These are phyloP conservation scores for Steinernema scapterisci DNA, from an alignment of 2,888 invertebrate species.

Conservation along the genomic window DNA sequence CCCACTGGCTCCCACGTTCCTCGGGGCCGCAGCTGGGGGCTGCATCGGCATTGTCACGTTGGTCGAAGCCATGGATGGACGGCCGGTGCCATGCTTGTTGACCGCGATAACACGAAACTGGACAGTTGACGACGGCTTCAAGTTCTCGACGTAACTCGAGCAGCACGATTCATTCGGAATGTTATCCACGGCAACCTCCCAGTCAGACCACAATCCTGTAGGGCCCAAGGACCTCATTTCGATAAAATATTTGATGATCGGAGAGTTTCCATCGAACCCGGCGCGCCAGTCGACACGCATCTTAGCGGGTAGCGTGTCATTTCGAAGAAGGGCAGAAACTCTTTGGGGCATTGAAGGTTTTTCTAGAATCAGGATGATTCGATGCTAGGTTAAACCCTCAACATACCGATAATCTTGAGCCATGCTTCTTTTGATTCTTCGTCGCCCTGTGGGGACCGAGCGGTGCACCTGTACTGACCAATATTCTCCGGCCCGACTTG, in stretches of 20 bases:
- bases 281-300: constrained; percentile 87
- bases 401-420: constrained; percentile 78
- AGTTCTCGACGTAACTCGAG: constrained; percentile 72
- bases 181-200: constrained; percentile 75
- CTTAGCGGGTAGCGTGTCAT: constrained; percentile 77
- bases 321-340: constrained; percentile 80
- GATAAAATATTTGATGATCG: constrained; percentile 86
- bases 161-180: constrained; percentile 70
- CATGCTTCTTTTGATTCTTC: constrained; percentile 74
- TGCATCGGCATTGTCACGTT: constrained; percentile 86
- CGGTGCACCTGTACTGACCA: constrained; percentile 88
- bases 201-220: constrained; percentile 61
- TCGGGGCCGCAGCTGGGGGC: constrained; percentile 86
- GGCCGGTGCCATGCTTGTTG: constrained; percentile 89
- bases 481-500: constrained; percentile 77
- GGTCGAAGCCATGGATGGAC: constrained; percentile 83
- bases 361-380: constrained; percentile 72
- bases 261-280: constrained; percentile 95
- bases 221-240: constrained; percentile 84
- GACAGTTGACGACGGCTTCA: constrained; percentile 92
- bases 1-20: constrained; percentile 91
- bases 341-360: constrained; percentile 90
- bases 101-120: constrained; percentile 95
- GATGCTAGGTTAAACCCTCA: background rate
- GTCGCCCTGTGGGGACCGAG: constrained; percentile 86